phyloP scores from a whole-genome alignment of 2,888 invertebrate species.

The Scaptomyza cyrtandrae region DNA sequence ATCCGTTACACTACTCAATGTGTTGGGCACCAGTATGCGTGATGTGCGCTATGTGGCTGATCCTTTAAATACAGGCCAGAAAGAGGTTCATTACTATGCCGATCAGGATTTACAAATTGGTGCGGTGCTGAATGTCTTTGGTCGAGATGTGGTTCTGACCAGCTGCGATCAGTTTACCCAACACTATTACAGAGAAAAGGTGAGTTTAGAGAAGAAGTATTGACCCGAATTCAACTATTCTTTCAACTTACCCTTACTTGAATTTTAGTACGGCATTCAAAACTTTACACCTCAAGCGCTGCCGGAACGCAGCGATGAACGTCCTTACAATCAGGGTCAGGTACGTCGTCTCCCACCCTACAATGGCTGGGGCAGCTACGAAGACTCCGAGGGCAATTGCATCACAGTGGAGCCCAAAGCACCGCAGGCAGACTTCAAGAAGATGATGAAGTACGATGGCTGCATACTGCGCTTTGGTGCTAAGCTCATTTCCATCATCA shows the following conservation, averaged over 20 bases:
- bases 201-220: slow-evolving; percentile 26
- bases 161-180: slow-evolving; percentile 94
- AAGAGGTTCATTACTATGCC: slow-evolving; percentile 79
- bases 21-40: slow-evolving; percentile 86
- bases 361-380: slow-evolving; percentile 95
- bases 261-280: slow-evolving; percentile 82
- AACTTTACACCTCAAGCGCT: slow-evolving; percentile 76
- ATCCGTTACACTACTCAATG: slow-evolving; percentile 87
- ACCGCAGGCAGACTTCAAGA: slow-evolving; percentile 91
- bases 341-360: slow-evolving; percentile 89
- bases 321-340: slow-evolving; percentile 40
- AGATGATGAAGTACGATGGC: slow-evolving; percentile 92
- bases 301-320: slow-evolving; percentile 72
- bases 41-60: slow-evolving; percentile 87
- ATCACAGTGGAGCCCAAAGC: slow-evolving; percentile 91
- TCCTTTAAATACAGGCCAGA: slow-evolving; percentile 86
- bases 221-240: neutral
- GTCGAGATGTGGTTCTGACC: slow-evolving; percentile 91
- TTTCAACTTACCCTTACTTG: neutral
- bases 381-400: slow-evolving; percentile 95
- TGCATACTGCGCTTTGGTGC: slow-evolving; percentile 91
- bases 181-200: slow-evolving; percentile 91
- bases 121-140: slow-evolving; percentile 91
- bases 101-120: slow-evolving; percentile 91
- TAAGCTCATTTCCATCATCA: slow-evolving; percentile 89